Evolutionary conservation across 2,113 vertebrate genomes (phyloP).

Genomic region (Balaenoptera acutorostrata): DNA sequence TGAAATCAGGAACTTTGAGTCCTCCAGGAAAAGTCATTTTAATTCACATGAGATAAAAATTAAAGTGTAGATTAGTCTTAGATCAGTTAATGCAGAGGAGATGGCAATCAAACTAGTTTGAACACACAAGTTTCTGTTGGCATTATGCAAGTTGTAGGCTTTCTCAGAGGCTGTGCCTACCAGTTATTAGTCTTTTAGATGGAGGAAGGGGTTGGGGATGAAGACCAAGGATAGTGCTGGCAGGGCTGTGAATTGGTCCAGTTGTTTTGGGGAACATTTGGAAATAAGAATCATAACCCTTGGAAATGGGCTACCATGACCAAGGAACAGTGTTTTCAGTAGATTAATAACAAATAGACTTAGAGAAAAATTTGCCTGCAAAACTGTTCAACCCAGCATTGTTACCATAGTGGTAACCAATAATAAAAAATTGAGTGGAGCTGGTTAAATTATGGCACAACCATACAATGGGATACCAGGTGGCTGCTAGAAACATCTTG

Average conservation of each 20-base stretch:
- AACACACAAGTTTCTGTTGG: not conserved
- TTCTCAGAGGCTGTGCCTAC: not conserved
- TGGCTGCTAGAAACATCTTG: not conserved
- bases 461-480: not conserved
- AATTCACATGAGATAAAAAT: not conserved
- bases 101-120: not conserved
- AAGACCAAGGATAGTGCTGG: not conserved
- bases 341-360: not conserved
- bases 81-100: not conserved
- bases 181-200: not conserved
- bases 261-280: not conserved
- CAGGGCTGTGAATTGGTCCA: not conserved
- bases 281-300: not conserved
- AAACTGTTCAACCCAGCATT: not conserved
- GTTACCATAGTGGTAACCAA: constrained; percentile 28
- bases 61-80: not conserved
- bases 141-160: not conserved
- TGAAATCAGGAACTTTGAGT: not conserved
- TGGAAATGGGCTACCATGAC: not conserved
- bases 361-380: not conserved
- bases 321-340: not conserved
- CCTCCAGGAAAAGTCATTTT: not conserved
- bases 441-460: not conserved
- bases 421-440: not conserved
- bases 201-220: not conserved